Percentiles rank a stretch among this genome's conserved stretches.
phyloP scores from a whole-genome alignment of 35 echinoderm and acorn worm genomes.

The Amphiura filiformis region DNA sequence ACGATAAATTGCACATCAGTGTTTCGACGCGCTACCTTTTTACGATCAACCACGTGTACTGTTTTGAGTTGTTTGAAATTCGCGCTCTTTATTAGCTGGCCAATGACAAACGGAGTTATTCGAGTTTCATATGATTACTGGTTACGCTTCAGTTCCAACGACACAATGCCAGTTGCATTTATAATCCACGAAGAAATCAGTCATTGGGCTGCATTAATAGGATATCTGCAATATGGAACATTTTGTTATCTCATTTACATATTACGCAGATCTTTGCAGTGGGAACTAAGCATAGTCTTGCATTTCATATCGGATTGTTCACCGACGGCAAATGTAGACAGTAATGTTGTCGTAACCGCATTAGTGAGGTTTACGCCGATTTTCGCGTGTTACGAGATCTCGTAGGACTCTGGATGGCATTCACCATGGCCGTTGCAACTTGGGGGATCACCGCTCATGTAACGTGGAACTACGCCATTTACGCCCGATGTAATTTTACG shows the following conservation, averaged over 20 bases:
- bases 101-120: slow-evolving; percentile 1
- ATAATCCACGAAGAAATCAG: slow-evolving; percentile 18
- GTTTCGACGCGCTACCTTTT: background rate
- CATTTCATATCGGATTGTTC: slow-evolving; percentile 19
- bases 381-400: slow-evolving; percentile 26
- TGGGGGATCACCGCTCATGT: slow-evolving; percentile 57
- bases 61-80: background rate
- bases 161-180: background rate
- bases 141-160: background rate
- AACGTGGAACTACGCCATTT: slow-evolving; percentile 54
- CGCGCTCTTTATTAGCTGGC: slow-evolving; percentile 29
- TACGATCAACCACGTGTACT: background rate
- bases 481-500: background rate
- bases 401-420: slow-evolving; percentile 46
- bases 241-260: slow-evolving; percentile 56
- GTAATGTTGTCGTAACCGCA: background rate
- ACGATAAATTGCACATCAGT: background rate
- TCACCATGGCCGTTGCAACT: slow-evolving; percentile 46
- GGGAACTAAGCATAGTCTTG: background rate
- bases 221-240: slow-evolving; percentile 32
- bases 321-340: background rate
- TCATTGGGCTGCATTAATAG: slow-evolving; percentile 33
- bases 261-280: slow-evolving; percentile 29
- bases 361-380: background rate
- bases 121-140: slow-evolving; percentile 33